Conservation (phyloP, 1,140 invertebrate genomes). For the Heliconius eleuchia region DNA sequence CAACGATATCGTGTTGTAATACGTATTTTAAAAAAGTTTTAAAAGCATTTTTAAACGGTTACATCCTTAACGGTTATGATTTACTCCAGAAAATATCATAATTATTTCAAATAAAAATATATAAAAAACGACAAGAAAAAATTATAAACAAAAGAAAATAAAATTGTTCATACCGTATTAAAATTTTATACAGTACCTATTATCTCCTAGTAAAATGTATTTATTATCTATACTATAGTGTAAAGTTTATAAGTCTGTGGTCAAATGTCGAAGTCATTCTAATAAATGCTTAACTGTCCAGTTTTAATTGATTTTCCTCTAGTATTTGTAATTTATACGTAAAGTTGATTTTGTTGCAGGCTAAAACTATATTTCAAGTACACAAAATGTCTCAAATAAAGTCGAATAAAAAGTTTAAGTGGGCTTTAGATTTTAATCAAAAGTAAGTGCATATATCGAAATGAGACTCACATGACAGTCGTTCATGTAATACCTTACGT, state of each 20-base stretch:
- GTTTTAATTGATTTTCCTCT: neutral
- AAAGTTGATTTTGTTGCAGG: neutral
- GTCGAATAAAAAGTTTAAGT: constrained; percentile 74
- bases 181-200: too few species aligned
- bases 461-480: neutral
- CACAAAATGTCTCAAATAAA: constrained; percentile 66
- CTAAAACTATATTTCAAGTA: neutral
- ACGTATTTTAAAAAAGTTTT: too few species aligned
- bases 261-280: neutral
- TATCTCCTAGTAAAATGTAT: neutral
- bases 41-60: too few species aligned
- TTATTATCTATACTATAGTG: neutral
- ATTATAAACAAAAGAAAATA: too few species aligned
- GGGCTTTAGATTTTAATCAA: constrained; percentile 73
- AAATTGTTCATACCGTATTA: too few species aligned
- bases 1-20: too few species aligned
- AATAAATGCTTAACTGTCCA: neutral
- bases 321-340: neutral
- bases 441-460: constrained; percentile 54
- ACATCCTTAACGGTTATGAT: too few species aligned
- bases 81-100: too few species aligned
- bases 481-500: neutral
- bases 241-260: neutral
- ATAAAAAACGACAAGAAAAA: too few species aligned
- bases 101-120: too few species aligned